phyloP scores from a whole-genome alignment of 2,888 invertebrate species.

The Dynastes grantii region DNA sequence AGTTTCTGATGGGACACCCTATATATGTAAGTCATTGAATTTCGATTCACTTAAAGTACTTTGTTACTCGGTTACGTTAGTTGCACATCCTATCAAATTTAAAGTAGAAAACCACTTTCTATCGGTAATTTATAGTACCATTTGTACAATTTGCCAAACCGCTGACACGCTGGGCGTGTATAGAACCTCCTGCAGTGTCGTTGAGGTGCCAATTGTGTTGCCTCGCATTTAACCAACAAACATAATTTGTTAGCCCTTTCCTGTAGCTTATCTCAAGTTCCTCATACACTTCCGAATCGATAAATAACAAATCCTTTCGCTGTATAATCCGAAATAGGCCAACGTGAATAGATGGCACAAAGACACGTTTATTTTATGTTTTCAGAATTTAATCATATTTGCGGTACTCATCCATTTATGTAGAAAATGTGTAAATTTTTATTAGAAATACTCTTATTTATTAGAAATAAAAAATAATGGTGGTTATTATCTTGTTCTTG shows the following conservation, averaged over 20 bases:
- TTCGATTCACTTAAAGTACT: neutral
- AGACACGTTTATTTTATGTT: neutral
- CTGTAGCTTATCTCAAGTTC: slow-evolving; percentile 29
- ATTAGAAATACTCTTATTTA: too few species aligned
- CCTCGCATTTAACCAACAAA: slow-evolving; percentile 33
- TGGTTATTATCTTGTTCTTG: too few species aligned
- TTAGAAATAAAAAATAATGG: too few species aligned
- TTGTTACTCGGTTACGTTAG: neutral
- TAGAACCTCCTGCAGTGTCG: slow-evolving; percentile 3
- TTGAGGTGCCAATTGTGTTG: slow-evolving; percentile 25
- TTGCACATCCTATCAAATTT: neutral
- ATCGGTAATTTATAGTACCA: slow-evolving; percentile 34
- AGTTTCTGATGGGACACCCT: too few species aligned
- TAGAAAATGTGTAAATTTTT: too few species aligned
- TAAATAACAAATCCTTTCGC: slow-evolving; percentile 26
- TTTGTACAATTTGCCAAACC: slow-evolving; percentile 36
- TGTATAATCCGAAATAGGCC: slow-evolving; percentile 22
- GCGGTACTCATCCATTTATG: too few species aligned
- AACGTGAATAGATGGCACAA: neutral
- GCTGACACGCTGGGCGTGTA: slow-evolving; percentile 35
- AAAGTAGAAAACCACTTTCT: neutral
- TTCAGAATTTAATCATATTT: too few species aligned
- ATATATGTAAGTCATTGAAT: neutral
- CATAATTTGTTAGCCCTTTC: slow-evolving; percentile 42
- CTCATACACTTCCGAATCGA: slow-evolving; percentile 35